Conservation (phyloP, 2,113 vertebrate genomes). For the Menura novaehollandiae region DNA sequence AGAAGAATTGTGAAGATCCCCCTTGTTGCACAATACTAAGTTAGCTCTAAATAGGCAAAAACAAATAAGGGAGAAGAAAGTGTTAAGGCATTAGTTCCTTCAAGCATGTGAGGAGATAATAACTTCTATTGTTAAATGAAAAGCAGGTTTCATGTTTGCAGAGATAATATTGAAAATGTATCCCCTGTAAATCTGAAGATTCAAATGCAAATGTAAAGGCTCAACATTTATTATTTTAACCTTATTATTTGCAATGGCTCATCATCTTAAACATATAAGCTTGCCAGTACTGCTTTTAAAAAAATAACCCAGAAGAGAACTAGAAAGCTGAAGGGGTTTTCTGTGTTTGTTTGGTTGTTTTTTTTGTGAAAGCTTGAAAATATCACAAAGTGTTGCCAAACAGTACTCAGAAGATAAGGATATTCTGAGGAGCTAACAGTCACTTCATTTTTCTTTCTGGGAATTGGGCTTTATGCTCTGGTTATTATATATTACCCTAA, state of each 20-base stretch:
- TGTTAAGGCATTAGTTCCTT: background rate
- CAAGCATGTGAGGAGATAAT: background rate
- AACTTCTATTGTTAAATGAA: background rate
- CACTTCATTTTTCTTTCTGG: background rate
- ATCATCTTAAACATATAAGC: background rate
- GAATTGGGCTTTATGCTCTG: background rate
- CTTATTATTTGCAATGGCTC: background rate
- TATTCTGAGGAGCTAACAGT: background rate
- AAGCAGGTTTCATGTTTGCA: background rate
- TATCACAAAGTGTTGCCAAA: background rate
- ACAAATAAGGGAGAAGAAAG: background rate
- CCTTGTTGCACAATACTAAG: background rate
- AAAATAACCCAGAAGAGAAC: background rate
- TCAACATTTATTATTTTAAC: background rate
- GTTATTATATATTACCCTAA: background rate
- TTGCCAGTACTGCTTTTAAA: background rate
- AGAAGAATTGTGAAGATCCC: background rate
- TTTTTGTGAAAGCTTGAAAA: background rate
- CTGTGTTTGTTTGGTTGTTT: background rate
- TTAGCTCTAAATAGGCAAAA: background rate
- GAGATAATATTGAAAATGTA: background rate
- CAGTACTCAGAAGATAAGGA: background rate
- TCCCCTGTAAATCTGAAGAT: background rate
- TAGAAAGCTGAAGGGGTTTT: background rate
- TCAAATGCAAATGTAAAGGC: background rate